Evolutionary conservation across 2,113 vertebrate genomes (phyloP).

Genomic region (Hyperoodon ampullatus): DNA sequence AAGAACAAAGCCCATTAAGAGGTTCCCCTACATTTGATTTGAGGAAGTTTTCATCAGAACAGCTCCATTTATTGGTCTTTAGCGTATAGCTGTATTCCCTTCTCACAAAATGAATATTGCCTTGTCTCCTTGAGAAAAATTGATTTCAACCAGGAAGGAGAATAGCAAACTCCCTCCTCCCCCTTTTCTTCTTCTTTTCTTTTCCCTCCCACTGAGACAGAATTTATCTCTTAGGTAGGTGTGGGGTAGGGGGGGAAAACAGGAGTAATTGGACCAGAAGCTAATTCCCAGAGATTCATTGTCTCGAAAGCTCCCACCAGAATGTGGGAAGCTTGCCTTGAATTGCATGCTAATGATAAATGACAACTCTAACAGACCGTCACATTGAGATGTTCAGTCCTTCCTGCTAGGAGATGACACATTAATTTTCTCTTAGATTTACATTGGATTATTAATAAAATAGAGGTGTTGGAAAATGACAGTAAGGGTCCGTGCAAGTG

Average conservation of each 20-base stretch:
- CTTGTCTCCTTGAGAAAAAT: conserved; percentile 77
- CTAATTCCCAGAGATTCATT: conserved; percentile 75
- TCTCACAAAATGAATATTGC: conserved; percentile 50
- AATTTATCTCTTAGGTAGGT: conserved; percentile 71
- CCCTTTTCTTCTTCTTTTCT: neutral
- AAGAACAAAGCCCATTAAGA: conserved; percentile 60
- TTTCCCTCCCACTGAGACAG: conserved; percentile 32
- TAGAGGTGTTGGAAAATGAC: conserved; percentile 47
- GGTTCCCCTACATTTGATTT: conserved; percentile 57
- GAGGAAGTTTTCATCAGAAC: conserved; percentile 71
- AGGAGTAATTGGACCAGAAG: conserved; percentile 75
- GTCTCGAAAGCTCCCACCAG: conserved; percentile 63
- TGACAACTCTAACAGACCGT: conserved; percentile 69
- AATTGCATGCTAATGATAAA: conserved; percentile 69
- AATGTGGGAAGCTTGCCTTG: conserved; percentile 49
- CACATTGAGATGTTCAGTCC: conserved; percentile 75
- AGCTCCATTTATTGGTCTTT: conserved; percentile 66
- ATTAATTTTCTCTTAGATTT: conserved; percentile 75
- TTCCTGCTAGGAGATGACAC: conserved; percentile 73
- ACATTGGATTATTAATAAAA: conserved; percentile 74
- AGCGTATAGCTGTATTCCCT: conserved; percentile 60
- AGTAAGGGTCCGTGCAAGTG: neutral
- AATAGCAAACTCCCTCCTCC: conserved; percentile 38
- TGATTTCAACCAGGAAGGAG: conserved; percentile 61
- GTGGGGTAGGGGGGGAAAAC: neutral